Base-by-base conservation (phyloP, 2,113 vertebrate genomes). In the Archilochus colubris region DNA sequence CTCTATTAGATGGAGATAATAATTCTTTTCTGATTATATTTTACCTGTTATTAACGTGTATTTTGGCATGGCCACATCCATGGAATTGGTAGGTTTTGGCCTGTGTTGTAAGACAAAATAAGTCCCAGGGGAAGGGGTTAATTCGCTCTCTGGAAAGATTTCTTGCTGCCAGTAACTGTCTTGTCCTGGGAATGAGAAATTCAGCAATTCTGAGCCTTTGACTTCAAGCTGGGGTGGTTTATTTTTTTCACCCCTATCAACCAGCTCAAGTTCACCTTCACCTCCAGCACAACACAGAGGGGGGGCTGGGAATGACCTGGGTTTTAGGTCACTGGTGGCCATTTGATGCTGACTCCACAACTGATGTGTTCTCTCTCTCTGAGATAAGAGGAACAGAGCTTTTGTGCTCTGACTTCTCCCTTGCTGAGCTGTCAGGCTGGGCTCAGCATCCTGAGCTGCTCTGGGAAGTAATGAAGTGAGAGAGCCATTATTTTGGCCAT, bases 301-400 rank as follows among this genome's bases (percentile, higher is more conserved):
- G 43, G 58, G 33, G 48, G 53, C 58, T 82, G 86, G 33, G 51
- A 69, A 58, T 28, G 51, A 70, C 64, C 64, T 86, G 51, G 0
- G 46, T 91, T 85, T 88, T 27, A 46, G 33, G 46, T 81, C 38
- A 43, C 13, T 15, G 24, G 14, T 83, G 36, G 22, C 57, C 24
- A 23, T 81, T 77, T 83, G 86, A 44, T 89, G 38, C 61, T 89
- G 83, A 63, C 57, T 55, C 43, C 80, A 73, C 28, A 88, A 83
- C 74, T 12, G 36, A 43, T 0, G 0, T 25, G 28, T 5, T 82
- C 38, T n/a, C 53, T n/a, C 46, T 64, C 66, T 27, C n/a, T 57
- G 61, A 76, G 36, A 61, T 44, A 25, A 55, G 55, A 64, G 7
- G 30, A 82, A 23, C 46, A 21, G 0, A 4, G 4, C 20, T 86